Evolutionary conservation across 2,888 invertebrate species (phyloP), one percentile per base, ranked within the genome.

Genomic region (Tipula helvola): DNA sequence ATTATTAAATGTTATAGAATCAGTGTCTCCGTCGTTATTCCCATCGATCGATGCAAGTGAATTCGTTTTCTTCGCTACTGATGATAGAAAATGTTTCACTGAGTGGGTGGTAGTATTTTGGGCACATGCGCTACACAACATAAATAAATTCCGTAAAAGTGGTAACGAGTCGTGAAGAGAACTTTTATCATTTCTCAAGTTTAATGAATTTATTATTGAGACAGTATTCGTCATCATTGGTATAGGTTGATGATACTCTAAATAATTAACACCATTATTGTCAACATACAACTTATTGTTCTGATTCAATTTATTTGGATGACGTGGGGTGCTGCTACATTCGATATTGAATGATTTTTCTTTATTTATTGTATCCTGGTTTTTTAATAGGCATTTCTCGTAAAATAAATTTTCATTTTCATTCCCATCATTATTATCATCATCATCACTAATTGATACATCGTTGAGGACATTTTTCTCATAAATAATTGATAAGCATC

Each of bases 21-120:
- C 71, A 28, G 71, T 71, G 71, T 71, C 71, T 71, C 12, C 28
- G 71, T 28, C 28, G 71, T 71, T 71, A 84, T 39, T 39, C 84
- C 41, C 41, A 84, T 84, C 84, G 84, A 84, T 84, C 84, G 84
- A 39, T 84, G 39, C 41, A n/a, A 41, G 41, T 84, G 84, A 84
- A 84, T 84, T 84, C 84, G 84, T 84, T 84, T 39, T 39, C 36
- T 84, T 84, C n/a, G n/a, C 13, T 83, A 36, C 28, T 83, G 83
- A 83, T 13, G 84, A 39, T 84, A 5, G 84, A 16, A 41, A 84
- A 39, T 36, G 39, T 84, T 36, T 39, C 39, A 10, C 39, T 84
- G 39, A 39, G 84, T 84, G 84, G 84, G 84, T 84, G 84, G 41
- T 39, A 16, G 41, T 84, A 39, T 84, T 84, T 84, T 84, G n/a